These are phyloP conservation scores for Drosophila arawakana DNA, from an alignment of 1,140 invertebrate species.

Conservation along the genomic window DNA sequence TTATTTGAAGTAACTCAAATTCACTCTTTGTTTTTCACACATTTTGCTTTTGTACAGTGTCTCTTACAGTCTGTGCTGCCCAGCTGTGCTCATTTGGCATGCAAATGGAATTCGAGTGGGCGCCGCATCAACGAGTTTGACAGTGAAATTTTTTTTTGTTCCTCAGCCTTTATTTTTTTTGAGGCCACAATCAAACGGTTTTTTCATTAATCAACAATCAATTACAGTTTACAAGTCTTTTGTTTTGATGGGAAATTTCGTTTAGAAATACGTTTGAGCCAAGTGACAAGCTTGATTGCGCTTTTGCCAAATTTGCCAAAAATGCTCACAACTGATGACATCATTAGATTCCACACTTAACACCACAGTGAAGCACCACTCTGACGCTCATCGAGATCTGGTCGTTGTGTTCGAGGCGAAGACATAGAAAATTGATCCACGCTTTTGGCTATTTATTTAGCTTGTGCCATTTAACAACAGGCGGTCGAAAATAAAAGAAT, in stretches of 20 bases:
- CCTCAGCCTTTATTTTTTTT: neutral
- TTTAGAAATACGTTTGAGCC: conserved; percentile 10
- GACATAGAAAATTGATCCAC: conserved; percentile 40
- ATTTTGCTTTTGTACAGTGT: no score
- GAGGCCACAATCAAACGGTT: conserved; percentile 27
- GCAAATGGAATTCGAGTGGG: conserved; percentile 52
- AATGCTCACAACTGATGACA: conserved; percentile 49
- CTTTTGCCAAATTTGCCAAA: conserved; percentile 23
- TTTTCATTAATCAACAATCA: conserved; percentile 47
- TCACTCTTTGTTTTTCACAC: no score
- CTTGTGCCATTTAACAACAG: conserved; percentile 55
- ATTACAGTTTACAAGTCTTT: conserved; percentile 45
- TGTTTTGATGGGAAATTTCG: conserved; percentile 48
- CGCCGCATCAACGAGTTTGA: conserved; percentile 43
- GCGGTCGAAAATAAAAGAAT: conserved; percentile 30
- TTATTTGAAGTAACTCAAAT: no score
- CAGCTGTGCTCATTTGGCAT: conserved; percentile 46
- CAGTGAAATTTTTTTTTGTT: conserved; percentile 44
- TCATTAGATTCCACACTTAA: conserved; percentile 39
- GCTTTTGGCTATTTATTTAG: conserved; percentile 39
- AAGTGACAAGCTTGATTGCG: conserved; percentile 18
- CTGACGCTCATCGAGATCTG: no score
- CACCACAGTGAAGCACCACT: neutral
- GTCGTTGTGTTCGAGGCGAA: neutral
- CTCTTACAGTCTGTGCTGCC: conserved; percentile 6